Evolutionary conservation across 2,113 vertebrate species (phyloP), one percentile per base, ranked within the genome.

Genomic region (Ctenodactylus gundi): DNA sequence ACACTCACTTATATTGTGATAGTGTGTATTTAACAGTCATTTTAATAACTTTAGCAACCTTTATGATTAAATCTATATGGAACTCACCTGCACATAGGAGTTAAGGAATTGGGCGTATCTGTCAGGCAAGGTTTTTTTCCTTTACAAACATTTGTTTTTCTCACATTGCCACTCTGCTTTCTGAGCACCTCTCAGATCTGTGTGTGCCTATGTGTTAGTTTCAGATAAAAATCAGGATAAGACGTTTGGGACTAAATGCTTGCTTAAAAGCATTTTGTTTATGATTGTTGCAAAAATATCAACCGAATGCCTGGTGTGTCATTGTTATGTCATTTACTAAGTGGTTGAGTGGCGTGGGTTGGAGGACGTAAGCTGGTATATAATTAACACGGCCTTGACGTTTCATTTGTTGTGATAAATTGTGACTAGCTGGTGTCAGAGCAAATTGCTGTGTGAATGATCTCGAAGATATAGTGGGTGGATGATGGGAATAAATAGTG

Each of bases 51-150:
- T 93, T 4, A n/a, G 77, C 70, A 70, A 84, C 94, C 86, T 97
- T 97, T 95, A 88, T 96, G 96, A 96, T 94, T 44, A 91, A 97
- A 73, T 97, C 1, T 75, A 18, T 86, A 27, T 18, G 57, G 41
- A 81, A 39, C 12, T 17, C 11, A 51, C 2, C 41, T 49, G 36
- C 36, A 46, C 68, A 73, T 29, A 73, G 18, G 39, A 39, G 25
- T 53, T 78, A 89, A 88, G 58, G 29, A 84, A 64, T 85, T 39
- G 3, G 41, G 85, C 23, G 41, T 55, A 8, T 90, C 73, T 46
- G 13, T 21, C 41, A 9, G n/a, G 36, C 20, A 25, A 55, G 18
- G 13, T 23, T 9, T 53, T 85, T 36, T 39, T 72, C 67, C 0
- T 91, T 92, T 83, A 36, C 27, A n/a, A n/a, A 7, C 10, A 15